These are phyloP conservation scores for Meloidogyne hapla DNA, from an alignment of 1,140 invertebrate species.

Conservation along the genomic window DNA sequence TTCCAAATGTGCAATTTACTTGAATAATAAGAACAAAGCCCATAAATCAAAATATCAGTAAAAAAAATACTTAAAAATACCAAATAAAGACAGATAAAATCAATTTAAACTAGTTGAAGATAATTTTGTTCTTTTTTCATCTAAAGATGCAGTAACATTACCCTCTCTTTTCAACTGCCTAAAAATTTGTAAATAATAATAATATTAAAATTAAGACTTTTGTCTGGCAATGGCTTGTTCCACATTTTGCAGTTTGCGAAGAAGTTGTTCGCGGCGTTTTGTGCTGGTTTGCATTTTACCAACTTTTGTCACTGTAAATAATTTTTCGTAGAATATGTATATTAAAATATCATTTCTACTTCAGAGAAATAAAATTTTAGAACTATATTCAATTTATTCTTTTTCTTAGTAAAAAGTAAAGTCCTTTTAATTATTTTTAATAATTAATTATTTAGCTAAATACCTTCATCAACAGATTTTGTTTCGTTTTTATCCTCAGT, in stretches of 20 bases:
- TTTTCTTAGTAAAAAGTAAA: no score
- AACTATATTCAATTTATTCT: no score
- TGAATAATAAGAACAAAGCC: no score
- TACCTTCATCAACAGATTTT: background rate
- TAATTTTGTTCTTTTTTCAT: background rate
- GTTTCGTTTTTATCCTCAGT: background rate
- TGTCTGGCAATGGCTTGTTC: constrained; percentile 18
- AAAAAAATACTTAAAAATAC: no score
- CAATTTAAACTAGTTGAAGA: background rate
- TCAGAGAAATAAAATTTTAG: no score
- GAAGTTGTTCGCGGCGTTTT: constrained; percentile 16
- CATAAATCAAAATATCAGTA: no score
- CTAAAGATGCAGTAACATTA: background rate
- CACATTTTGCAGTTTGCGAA: constrained; percentile 12
- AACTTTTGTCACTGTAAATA: constrained; percentile 3
- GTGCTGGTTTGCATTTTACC: background rate
- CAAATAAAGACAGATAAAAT: background rate
- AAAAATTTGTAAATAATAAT: background rate
- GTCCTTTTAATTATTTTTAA: no score
- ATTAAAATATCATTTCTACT: no score
- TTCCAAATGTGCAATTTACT: no score
- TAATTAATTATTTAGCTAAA: no score
- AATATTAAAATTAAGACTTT: background rate
- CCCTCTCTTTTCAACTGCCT: background rate
- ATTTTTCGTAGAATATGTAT: no score